A percentile compares a stretch with the other conserved stretches of the same genome.
Conservation (phyloP, 2,888 invertebrate species). For the Dendrolimus houi region DNA sequence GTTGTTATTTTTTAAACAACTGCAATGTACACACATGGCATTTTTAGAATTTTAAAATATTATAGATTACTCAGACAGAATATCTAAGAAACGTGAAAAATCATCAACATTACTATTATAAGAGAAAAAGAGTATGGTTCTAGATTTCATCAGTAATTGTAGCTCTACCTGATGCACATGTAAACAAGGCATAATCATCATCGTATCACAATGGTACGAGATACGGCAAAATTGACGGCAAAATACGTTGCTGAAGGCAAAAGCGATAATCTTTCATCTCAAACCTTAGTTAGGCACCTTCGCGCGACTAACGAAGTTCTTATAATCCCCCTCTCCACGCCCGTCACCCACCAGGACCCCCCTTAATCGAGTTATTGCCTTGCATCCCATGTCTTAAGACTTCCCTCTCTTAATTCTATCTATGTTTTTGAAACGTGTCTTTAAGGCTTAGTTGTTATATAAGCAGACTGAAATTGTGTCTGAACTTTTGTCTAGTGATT, state of each 20-base stretch:
- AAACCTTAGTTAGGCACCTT: slow-evolving; percentile 66
- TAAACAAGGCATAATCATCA: not conserved
- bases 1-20: too few species aligned
- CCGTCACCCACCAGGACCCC: slow-evolving; percentile 22
- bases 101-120: too few species aligned
- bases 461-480: not conserved
- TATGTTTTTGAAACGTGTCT: slow-evolving; percentile 21
- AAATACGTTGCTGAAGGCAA: slow-evolving; percentile 53
- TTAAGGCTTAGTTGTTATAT: not conserved
- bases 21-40: too few species aligned
- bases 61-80: too few species aligned
- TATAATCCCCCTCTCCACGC: slow-evolving; percentile 52
- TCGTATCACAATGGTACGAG: slow-evolving; percentile 1
- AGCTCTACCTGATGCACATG: too few species aligned
- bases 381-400: slow-evolving; percentile 59
- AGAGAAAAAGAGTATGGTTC: too few species aligned
- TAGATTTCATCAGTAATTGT: too few species aligned
- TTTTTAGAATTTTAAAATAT: too few species aligned
- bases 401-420: slow-evolving; percentile 33
- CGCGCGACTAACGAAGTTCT: slow-evolving; percentile 72
- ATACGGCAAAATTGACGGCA: slow-evolving; percentile 35
- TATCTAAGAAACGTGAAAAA: too few species aligned
- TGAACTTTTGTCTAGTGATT: too few species aligned
- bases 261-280: slow-evolving; percentile 62
- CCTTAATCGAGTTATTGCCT: slow-evolving; percentile 66